These are phyloP conservation scores for Dasyornis broadbenti DNA, from an alignment of 2,113 vertebrate species.

Conservation along the genomic window DNA sequence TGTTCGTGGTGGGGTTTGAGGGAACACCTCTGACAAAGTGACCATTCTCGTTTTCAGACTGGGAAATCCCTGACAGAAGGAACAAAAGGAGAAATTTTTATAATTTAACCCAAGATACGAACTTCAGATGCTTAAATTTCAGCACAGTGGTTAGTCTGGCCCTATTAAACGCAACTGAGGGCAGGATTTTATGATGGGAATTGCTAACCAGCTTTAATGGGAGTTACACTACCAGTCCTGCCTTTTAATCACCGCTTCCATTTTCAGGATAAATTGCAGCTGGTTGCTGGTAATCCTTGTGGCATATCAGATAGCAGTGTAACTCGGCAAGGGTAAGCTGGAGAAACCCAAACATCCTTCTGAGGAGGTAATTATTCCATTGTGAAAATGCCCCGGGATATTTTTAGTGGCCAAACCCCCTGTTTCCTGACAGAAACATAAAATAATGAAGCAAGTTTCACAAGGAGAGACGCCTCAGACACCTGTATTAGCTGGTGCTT, in stretches of 20 bases:
- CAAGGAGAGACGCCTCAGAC: background rate
- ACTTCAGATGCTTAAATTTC: background rate
- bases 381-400: background rate
- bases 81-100: background rate
- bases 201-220: background rate
- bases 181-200: background rate
- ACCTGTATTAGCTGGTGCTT: background rate
- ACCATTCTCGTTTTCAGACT: background rate
- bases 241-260: background rate
- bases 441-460: background rate
- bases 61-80: background rate
- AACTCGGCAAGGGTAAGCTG: background rate
- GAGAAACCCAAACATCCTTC: conserved; percentile 17
- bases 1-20: background rate
- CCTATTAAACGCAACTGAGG: background rate
- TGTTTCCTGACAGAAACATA: background rate
- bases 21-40: background rate
- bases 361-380: background rate
- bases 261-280: conserved; percentile 4
- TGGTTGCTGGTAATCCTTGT: conserved; percentile 30
- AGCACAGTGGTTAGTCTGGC: background rate
- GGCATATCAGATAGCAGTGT: background rate
- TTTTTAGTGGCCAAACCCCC: background rate
- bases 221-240: background rate
- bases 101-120: background rate